Evolutionary conservation across 2,888 invertebrate genomes (phyloP), one percentile per base, ranked within the genome.

Genomic region (Macrophya annulata): DNA sequence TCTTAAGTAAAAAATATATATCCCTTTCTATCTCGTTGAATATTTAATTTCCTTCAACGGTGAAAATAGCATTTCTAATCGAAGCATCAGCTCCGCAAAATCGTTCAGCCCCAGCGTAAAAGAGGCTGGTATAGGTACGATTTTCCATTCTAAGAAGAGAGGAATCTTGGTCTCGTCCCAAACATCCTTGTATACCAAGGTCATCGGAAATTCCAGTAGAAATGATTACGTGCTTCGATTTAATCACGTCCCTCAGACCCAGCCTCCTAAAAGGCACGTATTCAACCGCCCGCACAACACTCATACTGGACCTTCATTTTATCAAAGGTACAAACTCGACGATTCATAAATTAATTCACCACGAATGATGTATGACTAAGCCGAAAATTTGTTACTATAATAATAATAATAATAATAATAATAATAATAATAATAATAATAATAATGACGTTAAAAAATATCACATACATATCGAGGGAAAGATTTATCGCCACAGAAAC

Each of bases 171-270:
- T 62, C 59, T n/a, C 81, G 40, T 81, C 81, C 43, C 43, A 81
- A 81, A 81, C 62, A 81, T 81, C 81, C 81, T 59, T 59, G 81
- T 81, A 81, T 40, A 81, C 43, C 48, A 81, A 81, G 62, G 81
- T 81, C 81, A 62, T 81, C 40, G 62, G 25, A 62, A 81, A 81
- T 81, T 81, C 81, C 81, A 62, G 40, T 15, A 81, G 81, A 81
- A 81, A 81, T 81, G 62, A 81, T 81, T 81, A 81, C 81, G 81
- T 81, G 81, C 81, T 81, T 62, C 81, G 81, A 81, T 81, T 81
- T 81, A 81, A 81, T 81, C 81, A 81, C 62, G 62, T 81, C 40
- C 81, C 81, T n/a, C 43, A 15, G 15, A 77, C 48, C 21, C 81
- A 21, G 40, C 40, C 62, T 62, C 59, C n/a, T 12, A 21, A 43